These are phyloP conservation scores for Platysteira castanea DNA, from an alignment of 2,113 vertebrate species.

Conservation along the genomic window DNA sequence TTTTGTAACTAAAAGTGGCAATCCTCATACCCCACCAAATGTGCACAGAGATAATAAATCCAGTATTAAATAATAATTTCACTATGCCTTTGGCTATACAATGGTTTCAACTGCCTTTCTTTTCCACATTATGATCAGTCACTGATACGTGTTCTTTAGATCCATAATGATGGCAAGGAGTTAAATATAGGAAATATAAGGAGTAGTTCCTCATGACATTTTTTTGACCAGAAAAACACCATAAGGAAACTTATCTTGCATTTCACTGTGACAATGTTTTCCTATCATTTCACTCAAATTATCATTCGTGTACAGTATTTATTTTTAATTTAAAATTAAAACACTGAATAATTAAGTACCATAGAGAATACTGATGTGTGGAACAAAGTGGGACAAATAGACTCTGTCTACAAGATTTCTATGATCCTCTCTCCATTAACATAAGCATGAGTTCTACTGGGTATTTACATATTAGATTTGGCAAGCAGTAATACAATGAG, in stretches of 20 bases:
- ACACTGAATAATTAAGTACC: slow-evolving; percentile 46
- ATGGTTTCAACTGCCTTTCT: background rate
- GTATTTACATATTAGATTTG: slow-evolving; percentile 61
- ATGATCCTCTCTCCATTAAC: slow-evolving; percentile 46
- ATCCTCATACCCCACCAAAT: background rate
- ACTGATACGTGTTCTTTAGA: background rate
- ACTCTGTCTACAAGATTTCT: slow-evolving; percentile 39
- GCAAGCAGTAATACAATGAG: slow-evolving; percentile 36
- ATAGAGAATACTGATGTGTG: slow-evolving; percentile 44
- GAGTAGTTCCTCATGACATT: background rate
- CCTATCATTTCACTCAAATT: slow-evolving; percentile 14
- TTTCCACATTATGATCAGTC: background rate
- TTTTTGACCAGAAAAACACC: background rate
- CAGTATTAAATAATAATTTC: slow-evolving; percentile 39
- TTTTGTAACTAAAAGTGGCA: background rate
- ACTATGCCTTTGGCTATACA: background rate
- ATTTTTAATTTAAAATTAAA: slow-evolving; percentile 64
- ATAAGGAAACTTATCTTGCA: background rate
- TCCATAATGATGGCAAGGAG: background rate
- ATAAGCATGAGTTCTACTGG: slow-evolving; percentile 48
- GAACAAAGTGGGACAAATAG: slow-evolving; percentile 58
- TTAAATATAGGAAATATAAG: background rate
- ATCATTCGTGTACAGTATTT: slow-evolving; percentile 54
- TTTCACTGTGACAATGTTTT: slow-evolving; percentile 33
- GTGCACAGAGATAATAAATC: slow-evolving; percentile 23